Base-by-base conservation (phyloP, 2,888 invertebrate genomes). In the Fragum fragum region DNA sequence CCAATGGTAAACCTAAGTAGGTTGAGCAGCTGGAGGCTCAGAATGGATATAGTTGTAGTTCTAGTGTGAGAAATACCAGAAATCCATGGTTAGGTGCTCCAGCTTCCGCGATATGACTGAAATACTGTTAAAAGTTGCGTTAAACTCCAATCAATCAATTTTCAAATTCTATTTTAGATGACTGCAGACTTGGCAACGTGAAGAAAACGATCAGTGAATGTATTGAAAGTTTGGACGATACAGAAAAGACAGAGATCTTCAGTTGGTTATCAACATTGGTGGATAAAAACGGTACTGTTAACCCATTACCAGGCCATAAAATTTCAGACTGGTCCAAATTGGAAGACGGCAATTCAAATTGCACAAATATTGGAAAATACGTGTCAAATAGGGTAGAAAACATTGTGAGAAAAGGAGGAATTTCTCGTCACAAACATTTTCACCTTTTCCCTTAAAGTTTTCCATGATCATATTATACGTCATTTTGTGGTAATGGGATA, bases 181-280 rank as follows among this genome's bases (percentile, higher is more conserved):
- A 7, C 18, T 9, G n/a, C 32, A 36, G 14, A 18, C n/a, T 63
- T n/a, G 63, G n/a, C n/a, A 14, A 36, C 3, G 36, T 63, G 9
- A 63, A 63, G 36, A 32, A 36, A 28, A 63, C 63, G 2, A 63
- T 63, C 36, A 32, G 16, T 18, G 63, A 36, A 21, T 32, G 63
- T 32, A n/a, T 63, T 18, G 36, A 18, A 0, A 36, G 63, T n/a
- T n/a, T 63, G n/a, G 36, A 63, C 32, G 63, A 29, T n/a, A 14
- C 63, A 14, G 18, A 28, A 18, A 11, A 32, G 28, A 18, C 63
- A 16, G 63, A 32, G 32, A 63, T 63, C 16, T 32, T 32, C 28
- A 63, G 21, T 16, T 63, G 63, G 63, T n/a, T 63, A 9, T 36
- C 63, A 6, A 63, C 63, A 32, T 9, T 63, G 2, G 18, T 3